These are phyloP conservation scores for Muraenolepis orangiensis DNA, from an alignment of 2,797 vertebrate genomes.

Conservation along the genomic window DNA sequence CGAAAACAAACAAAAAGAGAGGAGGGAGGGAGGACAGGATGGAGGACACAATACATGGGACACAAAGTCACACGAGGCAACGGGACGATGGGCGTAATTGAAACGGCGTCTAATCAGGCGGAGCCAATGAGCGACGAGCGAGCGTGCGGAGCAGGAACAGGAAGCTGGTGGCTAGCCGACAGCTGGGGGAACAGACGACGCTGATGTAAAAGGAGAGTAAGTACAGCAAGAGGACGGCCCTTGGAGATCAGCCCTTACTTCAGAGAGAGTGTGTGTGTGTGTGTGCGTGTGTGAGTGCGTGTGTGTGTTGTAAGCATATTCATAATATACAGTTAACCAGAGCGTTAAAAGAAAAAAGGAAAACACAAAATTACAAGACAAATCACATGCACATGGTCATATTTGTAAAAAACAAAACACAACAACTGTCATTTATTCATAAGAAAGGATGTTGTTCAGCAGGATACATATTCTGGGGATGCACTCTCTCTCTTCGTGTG, in stretches of 20 bases:
- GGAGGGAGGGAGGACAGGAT: too few species aligned
- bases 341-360: background rate
- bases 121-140: conserved; percentile 48
- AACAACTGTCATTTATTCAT: conserved; percentile 59
- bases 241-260: background rate
- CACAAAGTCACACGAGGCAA: too few species aligned
- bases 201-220: conserved; percentile 46
- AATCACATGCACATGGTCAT: too few species aligned
- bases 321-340: background rate
- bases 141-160: conserved; percentile 38
- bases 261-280: too few species aligned
- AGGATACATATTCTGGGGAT: conserved; percentile 49
- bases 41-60: too few species aligned
- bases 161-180: conserved; percentile 34
- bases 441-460: conserved; percentile 44
- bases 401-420: conserved; percentile 47
- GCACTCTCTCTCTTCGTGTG: conserved; percentile 45
- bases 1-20: too few species aligned
- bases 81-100: conserved; percentile 57
- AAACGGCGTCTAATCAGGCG: conserved; percentile 58
- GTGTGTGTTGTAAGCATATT: conserved; percentile 11
- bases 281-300: too few species aligned
- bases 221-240: conserved; percentile 31
- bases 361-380: background rate
- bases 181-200: conserved; percentile 54